Conservation (phyloP, 2,888 invertebrate genomes). For the Drosophila peninsularis region DNA sequence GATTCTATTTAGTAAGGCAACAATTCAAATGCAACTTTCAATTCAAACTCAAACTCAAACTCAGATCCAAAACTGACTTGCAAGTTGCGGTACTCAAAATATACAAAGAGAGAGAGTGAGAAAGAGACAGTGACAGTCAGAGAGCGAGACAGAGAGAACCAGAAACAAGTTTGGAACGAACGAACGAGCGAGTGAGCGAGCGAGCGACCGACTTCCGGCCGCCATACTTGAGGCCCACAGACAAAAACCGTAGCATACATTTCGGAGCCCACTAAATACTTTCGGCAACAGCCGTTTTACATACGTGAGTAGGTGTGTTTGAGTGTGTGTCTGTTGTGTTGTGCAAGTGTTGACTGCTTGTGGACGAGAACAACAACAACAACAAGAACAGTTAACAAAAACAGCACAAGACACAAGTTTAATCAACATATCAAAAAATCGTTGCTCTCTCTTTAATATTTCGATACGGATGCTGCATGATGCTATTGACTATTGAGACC, state of each 20-base stretch:
- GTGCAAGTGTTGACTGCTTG: slow-evolving; percentile 52
- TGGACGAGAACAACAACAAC: slow-evolving; percentile 52
- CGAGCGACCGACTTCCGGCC: slow-evolving; percentile 45
- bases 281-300: slow-evolving; percentile 33
- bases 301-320: slow-evolving; percentile 18
- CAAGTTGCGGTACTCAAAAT: slow-evolving; percentile 52
- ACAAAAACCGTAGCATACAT: slow-evolving; percentile 66
- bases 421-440: slow-evolving; percentile 33
- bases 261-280: slow-evolving; percentile 53
- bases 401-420: slow-evolving; percentile 54
- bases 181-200: slow-evolving; percentile 6
- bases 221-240: slow-evolving; percentile 31
- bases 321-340: slow-evolving; percentile 26
- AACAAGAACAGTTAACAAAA: slow-evolving; percentile 51
- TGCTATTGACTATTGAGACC: slow-evolving; percentile 20
- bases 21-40: slow-evolving; percentile 59
- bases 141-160: slow-evolving; percentile 19
- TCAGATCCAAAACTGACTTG: slow-evolving; percentile 59
- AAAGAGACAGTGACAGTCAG: slow-evolving; percentile 10
- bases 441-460: slow-evolving; percentile 32
- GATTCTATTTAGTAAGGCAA: slow-evolving; percentile 48
- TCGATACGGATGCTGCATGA: slow-evolving; percentile 38
- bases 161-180: slow-evolving; percentile 31
- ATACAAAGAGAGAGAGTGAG: slow-evolving; percentile 18
- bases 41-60: slow-evolving; percentile 55